Evolutionary conservation across 2,888 invertebrate genomes (phyloP).

Genomic region (Brachyptera putata): DNA sequence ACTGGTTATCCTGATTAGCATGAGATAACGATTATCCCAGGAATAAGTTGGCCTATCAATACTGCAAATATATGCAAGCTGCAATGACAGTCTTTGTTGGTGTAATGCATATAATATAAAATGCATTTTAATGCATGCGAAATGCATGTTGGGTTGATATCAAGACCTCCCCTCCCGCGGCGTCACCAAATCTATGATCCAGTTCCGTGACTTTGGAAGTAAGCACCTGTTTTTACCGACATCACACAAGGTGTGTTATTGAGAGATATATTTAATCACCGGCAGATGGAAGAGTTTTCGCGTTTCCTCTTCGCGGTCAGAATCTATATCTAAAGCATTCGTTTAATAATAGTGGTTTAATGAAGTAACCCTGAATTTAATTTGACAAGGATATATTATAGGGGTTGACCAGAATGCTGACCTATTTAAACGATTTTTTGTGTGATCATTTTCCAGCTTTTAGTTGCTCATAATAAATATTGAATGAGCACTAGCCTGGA

Average conservation of each 20-base stretch:
- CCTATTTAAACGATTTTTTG: too few species aligned
- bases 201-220: neutral
- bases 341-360: too few species aligned
- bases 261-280: too few species aligned
- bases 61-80: neutral
- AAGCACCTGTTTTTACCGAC: neutral
- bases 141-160: neutral
- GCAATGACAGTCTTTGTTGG: constrained; percentile 3
- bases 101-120: neutral
- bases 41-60: neutral
- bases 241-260: neutral
- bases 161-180: neutral
- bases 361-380: too few species aligned
- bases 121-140: neutral
- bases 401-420: too few species aligned
- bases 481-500: too few species aligned
- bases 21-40: neutral
- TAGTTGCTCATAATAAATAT: too few species aligned
- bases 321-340: too few species aligned
- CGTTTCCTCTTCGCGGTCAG: too few species aligned
- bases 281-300: too few species aligned
- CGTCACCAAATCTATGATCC: neutral
- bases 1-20: constrained; percentile 4
- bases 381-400: too few species aligned
- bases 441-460: too few species aligned